Percentiles rank a stretch among this genome's conserved stretches.
Evolutionary conservation across 2,113 vertebrate genomes (phyloP).

Genomic region (Furnarius figulus): DNA sequence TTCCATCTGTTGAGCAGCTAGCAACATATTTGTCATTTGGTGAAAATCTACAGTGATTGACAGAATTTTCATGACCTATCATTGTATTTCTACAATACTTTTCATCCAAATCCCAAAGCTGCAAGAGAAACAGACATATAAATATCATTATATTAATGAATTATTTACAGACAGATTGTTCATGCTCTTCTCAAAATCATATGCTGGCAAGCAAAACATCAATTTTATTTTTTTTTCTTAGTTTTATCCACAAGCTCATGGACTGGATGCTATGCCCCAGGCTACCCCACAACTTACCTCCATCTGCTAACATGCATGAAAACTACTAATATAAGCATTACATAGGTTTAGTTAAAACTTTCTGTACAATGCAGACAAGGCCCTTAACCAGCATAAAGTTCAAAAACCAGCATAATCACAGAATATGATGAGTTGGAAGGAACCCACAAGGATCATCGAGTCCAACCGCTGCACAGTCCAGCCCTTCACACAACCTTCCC

Average conservation of each 20-base stretch:
- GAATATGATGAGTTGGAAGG: background rate
- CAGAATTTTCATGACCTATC: slow-evolving; percentile 86
- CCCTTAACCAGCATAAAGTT: background rate
- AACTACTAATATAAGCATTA: background rate
- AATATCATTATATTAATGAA: background rate
- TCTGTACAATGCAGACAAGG: background rate
- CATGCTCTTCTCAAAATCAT: background rate
- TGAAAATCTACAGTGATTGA: slow-evolving; percentile 95
- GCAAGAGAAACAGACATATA: slow-evolving; percentile 28
- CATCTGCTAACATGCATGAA: background rate
- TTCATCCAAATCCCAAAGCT: slow-evolving; percentile 91
- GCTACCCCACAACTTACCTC: background rate
- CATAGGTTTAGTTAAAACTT: background rate
- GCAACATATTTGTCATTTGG: slow-evolving; percentile 86
- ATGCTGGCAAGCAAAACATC: background rate
- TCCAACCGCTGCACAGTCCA: background rate
- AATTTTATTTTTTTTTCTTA: background rate
- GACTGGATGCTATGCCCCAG: background rate
- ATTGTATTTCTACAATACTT: slow-evolving; percentile 88
- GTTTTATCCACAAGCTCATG: background rate
- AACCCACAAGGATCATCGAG: background rate
- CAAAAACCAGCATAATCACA: background rate
- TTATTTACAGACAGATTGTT: background rate
- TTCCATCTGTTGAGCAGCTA: slow-evolving; percentile 92
- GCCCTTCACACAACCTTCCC: background rate